Conservation (phyloP, 2,113 vertebrate species). For the Notothenia rossii region DNA sequence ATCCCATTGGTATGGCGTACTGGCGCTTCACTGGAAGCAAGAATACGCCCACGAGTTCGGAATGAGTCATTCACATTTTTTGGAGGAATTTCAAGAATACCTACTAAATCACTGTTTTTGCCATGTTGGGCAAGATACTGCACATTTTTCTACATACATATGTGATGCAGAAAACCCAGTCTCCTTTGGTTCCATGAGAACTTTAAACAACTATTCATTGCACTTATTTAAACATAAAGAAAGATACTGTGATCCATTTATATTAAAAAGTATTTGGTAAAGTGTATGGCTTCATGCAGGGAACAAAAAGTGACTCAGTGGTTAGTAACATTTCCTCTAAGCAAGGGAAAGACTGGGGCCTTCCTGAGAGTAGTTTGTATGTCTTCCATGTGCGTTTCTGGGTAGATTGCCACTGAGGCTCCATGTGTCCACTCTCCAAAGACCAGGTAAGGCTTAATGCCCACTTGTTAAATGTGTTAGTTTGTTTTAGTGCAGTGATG, state of each 20-base stretch:
- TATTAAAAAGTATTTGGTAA: not conserved
- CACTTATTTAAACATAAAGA: constrained; percentile 4
- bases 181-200: too few relatives aligned
- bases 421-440: constrained; percentile 1
- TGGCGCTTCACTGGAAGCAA: too few relatives aligned
- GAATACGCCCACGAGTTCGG: too few relatives aligned
- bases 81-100: too few relatives aligned
- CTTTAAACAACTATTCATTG: not conserved
- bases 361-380: not conserved
- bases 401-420: constrained; percentile 5
- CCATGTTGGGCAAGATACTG: too few relatives aligned
- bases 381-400: not conserved
- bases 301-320: not conserved
- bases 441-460: not conserved
- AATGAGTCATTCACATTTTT: too few relatives aligned
- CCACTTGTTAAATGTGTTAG: too few relatives aligned
- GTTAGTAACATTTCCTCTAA: not conserved
- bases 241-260: constrained; percentile 20
- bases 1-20: too few relatives aligned
- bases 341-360: not conserved
- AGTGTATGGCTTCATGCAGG: not conserved
- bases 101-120: too few relatives aligned
- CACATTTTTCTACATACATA: too few relatives aligned
- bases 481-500: not conserved
- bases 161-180: too few relatives aligned